Evolutionary conservation across 2,888 invertebrate genomes (phyloP).

Genomic region (Chesias legatella): DNA sequence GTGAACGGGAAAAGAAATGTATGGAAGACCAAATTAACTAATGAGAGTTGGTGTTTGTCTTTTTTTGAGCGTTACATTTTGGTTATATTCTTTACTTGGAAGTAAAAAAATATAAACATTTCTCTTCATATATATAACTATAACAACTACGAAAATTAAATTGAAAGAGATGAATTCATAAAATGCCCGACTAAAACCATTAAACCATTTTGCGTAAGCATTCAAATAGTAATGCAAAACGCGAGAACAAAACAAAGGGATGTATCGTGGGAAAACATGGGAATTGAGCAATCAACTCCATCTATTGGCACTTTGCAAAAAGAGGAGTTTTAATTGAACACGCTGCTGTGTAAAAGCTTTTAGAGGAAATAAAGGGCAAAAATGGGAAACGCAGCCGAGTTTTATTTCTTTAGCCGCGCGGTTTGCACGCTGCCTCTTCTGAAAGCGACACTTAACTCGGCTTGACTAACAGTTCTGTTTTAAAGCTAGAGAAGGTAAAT

Average conservation of each 20-base stretch:
- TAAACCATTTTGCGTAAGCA: not conserved
- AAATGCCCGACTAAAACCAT: not conserved
- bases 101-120: no score
- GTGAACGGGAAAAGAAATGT: no score
- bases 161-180: no score
- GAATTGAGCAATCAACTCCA: constrained; percentile 41
- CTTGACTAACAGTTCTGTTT: constrained; percentile 40
- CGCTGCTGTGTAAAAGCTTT: constrained; percentile 60
- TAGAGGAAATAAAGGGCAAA: constrained; percentile 51
- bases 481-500: constrained; percentile 43
- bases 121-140: no score
- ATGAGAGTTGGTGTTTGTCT: no score
- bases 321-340: constrained; percentile 58
- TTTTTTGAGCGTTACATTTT: no score
- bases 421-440: constrained; percentile 51
- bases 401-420: constrained; percentile 38
- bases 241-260: no score
- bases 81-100: no score
- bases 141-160: no score
- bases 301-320: constrained; percentile 41
- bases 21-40: no score
- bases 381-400: constrained; percentile 47
- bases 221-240: not conserved
- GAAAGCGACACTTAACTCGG: constrained; percentile 60
- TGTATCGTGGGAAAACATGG: constrained; percentile 19